Evolutionary conservation across 2,113 vertebrate species (phyloP).

Genomic region (Dasyprocta punctata): DNA sequence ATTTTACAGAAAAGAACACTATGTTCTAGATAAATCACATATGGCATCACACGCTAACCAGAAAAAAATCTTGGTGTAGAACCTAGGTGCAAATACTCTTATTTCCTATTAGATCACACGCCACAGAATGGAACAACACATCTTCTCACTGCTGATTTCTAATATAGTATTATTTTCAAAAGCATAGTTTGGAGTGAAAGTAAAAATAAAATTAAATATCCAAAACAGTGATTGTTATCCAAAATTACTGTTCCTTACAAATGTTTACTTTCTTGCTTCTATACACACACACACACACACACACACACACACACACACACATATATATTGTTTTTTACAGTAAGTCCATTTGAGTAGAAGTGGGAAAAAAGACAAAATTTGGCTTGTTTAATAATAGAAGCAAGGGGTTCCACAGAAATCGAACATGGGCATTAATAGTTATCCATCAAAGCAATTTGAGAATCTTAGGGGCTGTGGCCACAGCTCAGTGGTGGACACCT

Average conservation of each 20-base stretch:
- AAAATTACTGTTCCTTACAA: background rate
- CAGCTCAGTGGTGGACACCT: background rate
- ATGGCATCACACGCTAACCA: background rate
- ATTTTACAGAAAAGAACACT: background rate
- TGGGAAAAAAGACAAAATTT: background rate
- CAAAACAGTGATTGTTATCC: background rate
- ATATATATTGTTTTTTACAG: background rate
- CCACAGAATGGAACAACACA: background rate
- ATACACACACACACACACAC: too few species aligned
- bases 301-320: too few species aligned
- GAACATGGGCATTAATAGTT: background rate
- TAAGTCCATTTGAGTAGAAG: background rate
- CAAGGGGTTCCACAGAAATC: background rate
- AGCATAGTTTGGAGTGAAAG: background rate
- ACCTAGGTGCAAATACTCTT: background rate
- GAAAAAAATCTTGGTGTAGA: background rate
- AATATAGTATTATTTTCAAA: background rate
- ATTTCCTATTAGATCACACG: background rate
- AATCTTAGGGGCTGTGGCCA: background rate
- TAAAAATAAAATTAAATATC: background rate
- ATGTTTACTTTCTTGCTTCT: background rate
- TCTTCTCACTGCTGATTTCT: background rate
- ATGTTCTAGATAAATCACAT: background rate
- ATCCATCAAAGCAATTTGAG: background rate
- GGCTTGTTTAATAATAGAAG: background rate